Evolutionary conservation across 2,888 invertebrate species (phyloP), one percentile per base, ranked within the genome.

Genomic region (Oasisia sp.): DNA sequence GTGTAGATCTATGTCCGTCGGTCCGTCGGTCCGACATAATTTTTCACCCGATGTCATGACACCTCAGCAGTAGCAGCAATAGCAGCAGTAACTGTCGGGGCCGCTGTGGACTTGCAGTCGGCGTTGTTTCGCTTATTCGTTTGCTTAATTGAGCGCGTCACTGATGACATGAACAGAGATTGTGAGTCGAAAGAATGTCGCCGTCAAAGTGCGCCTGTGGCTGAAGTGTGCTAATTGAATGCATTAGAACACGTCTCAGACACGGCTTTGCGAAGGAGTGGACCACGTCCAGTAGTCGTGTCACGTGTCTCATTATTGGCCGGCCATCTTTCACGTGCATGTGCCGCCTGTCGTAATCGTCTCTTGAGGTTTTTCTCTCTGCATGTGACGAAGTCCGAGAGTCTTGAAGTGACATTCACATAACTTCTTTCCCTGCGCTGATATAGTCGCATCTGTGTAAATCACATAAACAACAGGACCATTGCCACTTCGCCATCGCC

Each of bases 51-150:
- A n/a, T 19, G 74, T 32, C 45, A 11, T 32, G 32, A 1, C 32
- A 91, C 0, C 44, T 56, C 50, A 91, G 91, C 91, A 91, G 56
- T 11, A 92, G 91, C 32, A 91, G 58, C 50, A 91, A 45, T n/a
- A 92, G 91, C 38, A 91, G 92, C n/a, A 91, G 91, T 74, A 89
- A 74, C n/a, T 11, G 74, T 38, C 14, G 91, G 11, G n/a, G 56
- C 56, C 9, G 19, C 56, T 14, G 56, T 56, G 56, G 11, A 56
- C 14, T 56, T 74, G 3, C 74, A 74, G 19, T 74, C 74, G 74
- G n/a, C 74, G 27, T 74, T n/a, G 74, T 74, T 74, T n/a, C 74
- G 7, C 27, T 27, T 74, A 27, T 74, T n/a, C n/a, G 74, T 74
- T 50, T 74, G 74, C 27, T 0, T 74, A 74, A 74, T 74, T 19